Percentiles rank a stretch among this genome's conserved stretches.
These are phyloP conservation scores for Oppia nitens DNA, from an alignment of 1,140 invertebrate genomes.

Conservation along the genomic window DNA sequence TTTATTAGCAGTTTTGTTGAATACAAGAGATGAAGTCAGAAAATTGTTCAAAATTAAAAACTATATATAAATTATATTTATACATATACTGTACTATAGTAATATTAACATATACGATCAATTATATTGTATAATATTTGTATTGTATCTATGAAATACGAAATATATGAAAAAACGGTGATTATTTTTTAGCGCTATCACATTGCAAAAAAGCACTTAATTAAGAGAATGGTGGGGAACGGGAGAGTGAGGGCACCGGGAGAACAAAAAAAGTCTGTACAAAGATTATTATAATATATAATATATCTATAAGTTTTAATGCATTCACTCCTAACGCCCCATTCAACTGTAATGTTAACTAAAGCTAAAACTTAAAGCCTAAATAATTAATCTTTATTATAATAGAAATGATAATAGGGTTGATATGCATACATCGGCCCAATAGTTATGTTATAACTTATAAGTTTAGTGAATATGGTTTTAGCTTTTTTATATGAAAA, in stretches of 20 bases:
- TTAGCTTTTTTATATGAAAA: not conserved
- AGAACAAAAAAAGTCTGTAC: not conserved
- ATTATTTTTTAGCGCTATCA: not conserved
- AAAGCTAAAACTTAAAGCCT: not conserved
- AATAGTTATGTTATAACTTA: too few relatives aligned
- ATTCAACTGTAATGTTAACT: not conserved
- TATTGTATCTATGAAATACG: too few relatives aligned
- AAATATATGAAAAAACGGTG: not conserved
- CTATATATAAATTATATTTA: too few relatives aligned
- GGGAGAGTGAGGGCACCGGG: not conserved
- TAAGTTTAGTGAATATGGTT: not conserved
- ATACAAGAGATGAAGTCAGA: too few relatives aligned
- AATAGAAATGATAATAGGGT: not conserved
- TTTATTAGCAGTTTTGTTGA: too few relatives aligned
- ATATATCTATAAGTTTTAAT: not conserved
- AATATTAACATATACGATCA: too few relatives aligned
- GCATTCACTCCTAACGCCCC: not conserved
- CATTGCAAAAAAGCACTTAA: not conserved
- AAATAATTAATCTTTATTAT: not conserved
- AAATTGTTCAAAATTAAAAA: too few relatives aligned
- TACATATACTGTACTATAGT: too few relatives aligned
- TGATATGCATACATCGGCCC: not conserved
- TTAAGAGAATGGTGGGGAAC: not conserved
- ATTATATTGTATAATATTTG: too few relatives aligned
- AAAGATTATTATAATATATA: not conserved